Base-by-base conservation (phyloP, 2,888 invertebrate genomes). In the Apamea monoglypha region DNA sequence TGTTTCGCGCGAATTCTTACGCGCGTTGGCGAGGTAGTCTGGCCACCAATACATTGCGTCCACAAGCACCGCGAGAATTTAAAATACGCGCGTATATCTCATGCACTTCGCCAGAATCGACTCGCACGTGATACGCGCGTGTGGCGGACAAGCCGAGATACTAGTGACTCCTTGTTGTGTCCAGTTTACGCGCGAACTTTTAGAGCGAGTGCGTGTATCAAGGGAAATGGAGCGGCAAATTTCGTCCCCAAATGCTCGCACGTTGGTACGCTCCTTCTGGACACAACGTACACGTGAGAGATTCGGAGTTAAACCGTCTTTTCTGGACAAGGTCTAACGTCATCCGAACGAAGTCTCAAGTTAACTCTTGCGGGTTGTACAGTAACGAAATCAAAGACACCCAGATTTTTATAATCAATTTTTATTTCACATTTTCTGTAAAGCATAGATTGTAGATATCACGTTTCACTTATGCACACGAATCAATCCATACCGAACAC, bases 401-500 rank as follows among this genome's bases (percentile, higher is more conserved):
- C n/a, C 40, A 63, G 64, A 87, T 71, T 91, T 92, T 94, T 95
- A 93, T 96, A 95, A 94, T 96, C 95, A 95, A 94, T 95, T 94
- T 96, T 97, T 96, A 96, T 96, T 96, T 96, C 94, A 96, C 96
- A 95, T 94, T 96, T 94, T 95, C 94, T 95, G 95, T 96, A 96
- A 96, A 97, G 96, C 96, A 96, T 96, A 96, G 95, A 96, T 96
- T 96, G 96, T 96, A 97, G 96, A 96, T 97, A 97, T 97, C 97
- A 97, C 97, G 95, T 95, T 96, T 96, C 94, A 93, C 95, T 96
- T 96, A 96, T 95, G 96, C 97, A 96, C 96, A 96, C 96, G 95
- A 94, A 93, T 95, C 95, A 96, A 96, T 95, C 94, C 94, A 96
- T 96, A 95, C 94, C 93, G 91, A 95, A 95, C 95, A 95, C 94